These are phyloP conservation scores for Abrostola triplasia DNA, from an alignment of 2,888 invertebrate species.

Conservation along the genomic window DNA sequence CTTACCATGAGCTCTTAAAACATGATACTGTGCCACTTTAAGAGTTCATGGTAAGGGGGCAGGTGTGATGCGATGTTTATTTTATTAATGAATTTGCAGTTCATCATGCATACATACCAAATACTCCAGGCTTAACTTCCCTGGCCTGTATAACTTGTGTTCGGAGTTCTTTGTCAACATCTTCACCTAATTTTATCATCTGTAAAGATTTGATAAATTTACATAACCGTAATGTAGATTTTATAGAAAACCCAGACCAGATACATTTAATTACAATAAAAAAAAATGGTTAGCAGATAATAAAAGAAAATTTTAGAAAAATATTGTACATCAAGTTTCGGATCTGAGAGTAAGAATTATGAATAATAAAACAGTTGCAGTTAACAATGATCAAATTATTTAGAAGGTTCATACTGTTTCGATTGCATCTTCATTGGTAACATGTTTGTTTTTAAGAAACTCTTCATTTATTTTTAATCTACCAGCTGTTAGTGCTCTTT, in stretches of 20 bases:
- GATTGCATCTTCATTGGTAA: constrained; percentile 89
- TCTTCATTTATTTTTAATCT: constrained; percentile 93
- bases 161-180: constrained; percentile 91
- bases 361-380: too few relatives aligned
- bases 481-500: constrained; percentile 88
- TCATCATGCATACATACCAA: constrained; percentile 84
- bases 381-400: background rate
- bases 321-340: too few relatives aligned
- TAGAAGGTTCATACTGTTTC: constrained; percentile 85
- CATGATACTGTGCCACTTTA: too few relatives aligned
- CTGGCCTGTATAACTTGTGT: constrained; percentile 92
- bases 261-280: constrained; percentile 34
- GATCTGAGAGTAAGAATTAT: too few relatives aligned
- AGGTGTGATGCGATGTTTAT: too few relatives aligned
- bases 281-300: constrained; percentile 9
- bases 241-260: too few relatives aligned
- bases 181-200: constrained; percentile 91
- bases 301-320: background rate
- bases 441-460: constrained; percentile 90
- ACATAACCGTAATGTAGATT: too few relatives aligned
- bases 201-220: constrained; percentile 75
- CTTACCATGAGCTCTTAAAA: too few relatives aligned
- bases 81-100: background rate
- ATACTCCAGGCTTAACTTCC: constrained; percentile 90
- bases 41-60: too few relatives aligned